Evolutionary conservation across 2,113 vertebrate species (phyloP), one percentile per base, ranked within the genome.

Genomic region (Gorilla gorilla): DNA sequence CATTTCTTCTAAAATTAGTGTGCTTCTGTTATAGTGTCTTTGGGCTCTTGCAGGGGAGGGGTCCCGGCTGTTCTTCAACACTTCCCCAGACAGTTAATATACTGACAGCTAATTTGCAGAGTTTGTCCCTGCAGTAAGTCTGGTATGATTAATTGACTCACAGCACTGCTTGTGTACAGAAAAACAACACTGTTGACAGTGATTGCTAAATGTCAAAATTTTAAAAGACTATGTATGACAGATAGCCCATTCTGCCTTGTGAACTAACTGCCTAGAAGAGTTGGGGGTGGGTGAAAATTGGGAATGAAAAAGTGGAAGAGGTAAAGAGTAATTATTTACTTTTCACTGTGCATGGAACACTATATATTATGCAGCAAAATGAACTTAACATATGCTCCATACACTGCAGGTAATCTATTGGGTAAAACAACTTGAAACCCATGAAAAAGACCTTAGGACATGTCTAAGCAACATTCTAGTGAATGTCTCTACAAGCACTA

Each of bases 1-100:
- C 23, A 90, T 72, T 90, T 96, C 76, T 93, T 94, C 94, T 93
- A 97, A 97, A 92, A 96, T 95, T 95, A 97, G 94, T 61, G 70
- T 48, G 75, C 59, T 79, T 76, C 79, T 80, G 55, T 92, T 90
- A 87, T 40, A 64, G 82, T 66, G 40, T 75, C 76, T 66, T 75
- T 59, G 48, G 76, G 18, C 40, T 92, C 16, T 55, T 75, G 23
- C 52, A 50, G 45, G 91, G n/a, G 82, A 61, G 55, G 68, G 48
- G 79, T 40, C 92, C 87, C 3, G 12, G 75, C 55, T 97, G 17
- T 96, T 90, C 59, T 48, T 50, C 18, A 52, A 2, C 30, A 79
- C 32, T 68, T 75, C 68, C 40, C 35, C 38, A 75, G 52, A 88
- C 52, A 64, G 20, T 94, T 84, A 55, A 30, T 48, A 87, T n/a